These are phyloP conservation scores for Palythoa grandis DNA, from an alignment of 92 coral and sea anemone genomes.

Conservation along the genomic window DNA sequence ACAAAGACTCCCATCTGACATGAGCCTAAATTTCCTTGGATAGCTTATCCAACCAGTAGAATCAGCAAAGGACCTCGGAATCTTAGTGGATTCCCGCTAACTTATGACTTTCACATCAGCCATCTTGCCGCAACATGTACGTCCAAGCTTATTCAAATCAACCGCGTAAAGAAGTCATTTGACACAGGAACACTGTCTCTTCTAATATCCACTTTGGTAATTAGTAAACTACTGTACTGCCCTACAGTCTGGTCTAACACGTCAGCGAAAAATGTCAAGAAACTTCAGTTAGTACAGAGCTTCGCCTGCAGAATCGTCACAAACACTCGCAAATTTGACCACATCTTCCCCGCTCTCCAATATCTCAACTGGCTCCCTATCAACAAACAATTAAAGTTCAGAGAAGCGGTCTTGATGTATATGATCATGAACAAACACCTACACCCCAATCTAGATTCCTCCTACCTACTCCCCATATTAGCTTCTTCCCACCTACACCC, in stretches of 20 bases:
- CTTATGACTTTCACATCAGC: constrained; percentile 43
- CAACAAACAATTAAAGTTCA: no score
- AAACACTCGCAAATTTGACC: no score
- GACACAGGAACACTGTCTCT: constrained; percentile 30
- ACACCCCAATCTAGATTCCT: no score
- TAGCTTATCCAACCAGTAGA: constrained; percentile 36
- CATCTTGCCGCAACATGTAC: constrained; percentile 28
- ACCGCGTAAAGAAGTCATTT: constrained; percentile 44
- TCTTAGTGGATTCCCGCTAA: constrained; percentile 31
- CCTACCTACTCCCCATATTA: no score
- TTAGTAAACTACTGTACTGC: constrained; percentile 51
- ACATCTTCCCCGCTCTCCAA: no score
- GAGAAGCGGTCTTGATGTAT: no score
- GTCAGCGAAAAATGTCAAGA: constrained; percentile 42
- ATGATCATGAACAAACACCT: no score
- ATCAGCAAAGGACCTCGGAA: constrained; percentile 49
- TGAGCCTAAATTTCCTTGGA: constrained; percentile 45
- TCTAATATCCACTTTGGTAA: constrained; percentile 48
- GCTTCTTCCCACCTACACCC: no score
- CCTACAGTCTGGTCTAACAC: constrained; percentile 65
- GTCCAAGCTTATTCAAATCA: constrained; percentile 33
- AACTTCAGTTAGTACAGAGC: no score
- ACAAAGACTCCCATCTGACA: constrained; percentile 21
- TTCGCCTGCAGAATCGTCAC: no score
- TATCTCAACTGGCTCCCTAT: no score